These are phyloP conservation scores for Castor canadensis DNA, from an alignment of 2,113 vertebrate genomes.

Conservation along the genomic window DNA sequence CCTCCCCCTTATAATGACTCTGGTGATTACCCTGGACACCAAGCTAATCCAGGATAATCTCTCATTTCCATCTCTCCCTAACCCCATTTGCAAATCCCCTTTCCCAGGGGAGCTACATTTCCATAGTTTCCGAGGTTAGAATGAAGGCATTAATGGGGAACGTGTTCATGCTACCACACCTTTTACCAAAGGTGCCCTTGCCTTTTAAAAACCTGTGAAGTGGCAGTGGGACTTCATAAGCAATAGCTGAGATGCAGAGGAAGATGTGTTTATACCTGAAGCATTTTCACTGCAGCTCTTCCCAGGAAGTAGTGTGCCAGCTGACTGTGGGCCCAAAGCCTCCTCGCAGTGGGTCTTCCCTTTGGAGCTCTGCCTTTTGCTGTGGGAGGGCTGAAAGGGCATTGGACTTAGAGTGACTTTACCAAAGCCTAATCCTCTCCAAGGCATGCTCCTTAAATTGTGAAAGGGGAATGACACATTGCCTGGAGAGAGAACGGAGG, in stretches of 20 bases:
- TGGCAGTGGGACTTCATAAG: background rate
- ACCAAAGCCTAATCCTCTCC: background rate
- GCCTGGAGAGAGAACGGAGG: background rate
- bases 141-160: background rate
- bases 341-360: background rate
- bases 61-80: background rate
- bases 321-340: background rate
- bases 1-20: background rate
- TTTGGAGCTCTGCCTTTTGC: background rate
- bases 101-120: background rate
- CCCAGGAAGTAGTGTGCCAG: background rate
- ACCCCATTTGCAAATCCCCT: background rate
- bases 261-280: too few species aligned
- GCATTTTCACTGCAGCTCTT: too few species aligned
- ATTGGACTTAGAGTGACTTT: background rate
- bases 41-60: background rate
- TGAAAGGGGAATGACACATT: background rate
- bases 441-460: background rate
- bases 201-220: background rate
- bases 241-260: background rate
- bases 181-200: too few species aligned
- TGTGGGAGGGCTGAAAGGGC: background rate
- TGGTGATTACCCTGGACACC: background rate
- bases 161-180: background rate
- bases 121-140: background rate